Evolutionary conservation across 2,113 vertebrate genomes (phyloP), one percentile per base, ranked within the genome.

Genomic region (Pungitius pungitius): DNA sequence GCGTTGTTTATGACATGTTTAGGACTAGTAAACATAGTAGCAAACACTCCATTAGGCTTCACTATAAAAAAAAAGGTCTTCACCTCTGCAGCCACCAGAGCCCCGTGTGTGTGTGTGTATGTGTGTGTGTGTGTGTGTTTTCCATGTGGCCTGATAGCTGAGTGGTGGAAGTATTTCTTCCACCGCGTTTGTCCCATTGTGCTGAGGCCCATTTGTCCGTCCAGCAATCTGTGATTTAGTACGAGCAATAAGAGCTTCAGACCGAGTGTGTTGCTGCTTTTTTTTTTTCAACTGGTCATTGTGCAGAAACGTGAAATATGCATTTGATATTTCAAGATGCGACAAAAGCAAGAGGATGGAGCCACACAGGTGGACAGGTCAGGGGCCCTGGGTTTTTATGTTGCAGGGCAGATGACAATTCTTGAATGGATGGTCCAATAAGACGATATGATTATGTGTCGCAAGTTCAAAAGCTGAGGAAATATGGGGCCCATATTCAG

Each of bases 21-120:
- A 91, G 77, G 81, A 84, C 80, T 62, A 64, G 84, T 80, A 92
- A 92, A 91, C 86, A 89, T 67, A 45, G 84, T 58, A 81, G 84
- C 90, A 90, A 91, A 90, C 86, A 88, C 79, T 91, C 85, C 89
- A 91, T 91, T 91, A 89, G 83, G 77, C 69, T 42, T 47, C 20
- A 59, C 47, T 51, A 55, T 60, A 52, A 24, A 70, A 71, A n/a
- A n/a, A 54, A 51, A 72, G n/a, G 58, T 69, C 57, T 47, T 69
- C 63, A 86, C 49, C 80, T 77, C 64, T 71, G 20, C 15, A 59
- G 30, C 71, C 49, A 11, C 42, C 69, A 22, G n/a, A 73, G 37
- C 8, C 17, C 22, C 40, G 39, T 49, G 51, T 57, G 18, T 69
- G 49, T 49, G 33, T 69, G 51, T 64, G 40, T 40, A 22, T 60